Conservation (phyloP, 2,888 invertebrate genomes). For the Acholoe squamosa region DNA sequence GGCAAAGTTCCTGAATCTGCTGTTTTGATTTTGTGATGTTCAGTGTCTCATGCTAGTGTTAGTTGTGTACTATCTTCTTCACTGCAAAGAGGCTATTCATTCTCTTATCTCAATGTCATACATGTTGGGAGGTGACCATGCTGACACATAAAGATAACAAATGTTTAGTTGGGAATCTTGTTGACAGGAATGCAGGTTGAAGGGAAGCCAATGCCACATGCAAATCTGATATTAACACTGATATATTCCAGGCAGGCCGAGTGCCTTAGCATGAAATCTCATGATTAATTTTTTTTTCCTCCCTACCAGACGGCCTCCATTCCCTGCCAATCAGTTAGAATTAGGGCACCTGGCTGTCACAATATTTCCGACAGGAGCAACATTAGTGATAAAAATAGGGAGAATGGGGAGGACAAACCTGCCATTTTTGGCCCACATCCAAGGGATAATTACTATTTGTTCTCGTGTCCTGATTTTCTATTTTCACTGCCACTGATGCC, state of each 20-base stretch:
- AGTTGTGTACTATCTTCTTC: constrained; percentile 7
- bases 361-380: not conserved
- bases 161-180: not conserved
- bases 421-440: not conserved
- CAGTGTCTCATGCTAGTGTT: not conserved
- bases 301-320: not conserved
- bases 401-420: not conserved
- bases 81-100: not conserved
- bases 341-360: constrained; percentile 40
- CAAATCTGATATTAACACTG: not conserved
- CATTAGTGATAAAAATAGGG: not conserved
- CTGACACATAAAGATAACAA: not conserved
- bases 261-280: constrained; percentile 18
- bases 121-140: not conserved
- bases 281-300: not conserved
- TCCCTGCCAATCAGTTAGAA: constrained; percentile 25
- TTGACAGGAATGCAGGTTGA: not conserved
- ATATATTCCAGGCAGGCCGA: not conserved
- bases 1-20: not conserved
- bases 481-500: not conserved
- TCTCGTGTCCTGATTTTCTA: not conserved
- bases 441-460: not conserved
- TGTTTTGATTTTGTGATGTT: not conserved
- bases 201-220: constrained; percentile 3
- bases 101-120: not conserved